A percentile compares a stretch with the other conserved stretches of the same genome.
phyloP scores from a whole-genome alignment of 2,113 vertebrate genomes.

The Sciurus niger region DNA sequence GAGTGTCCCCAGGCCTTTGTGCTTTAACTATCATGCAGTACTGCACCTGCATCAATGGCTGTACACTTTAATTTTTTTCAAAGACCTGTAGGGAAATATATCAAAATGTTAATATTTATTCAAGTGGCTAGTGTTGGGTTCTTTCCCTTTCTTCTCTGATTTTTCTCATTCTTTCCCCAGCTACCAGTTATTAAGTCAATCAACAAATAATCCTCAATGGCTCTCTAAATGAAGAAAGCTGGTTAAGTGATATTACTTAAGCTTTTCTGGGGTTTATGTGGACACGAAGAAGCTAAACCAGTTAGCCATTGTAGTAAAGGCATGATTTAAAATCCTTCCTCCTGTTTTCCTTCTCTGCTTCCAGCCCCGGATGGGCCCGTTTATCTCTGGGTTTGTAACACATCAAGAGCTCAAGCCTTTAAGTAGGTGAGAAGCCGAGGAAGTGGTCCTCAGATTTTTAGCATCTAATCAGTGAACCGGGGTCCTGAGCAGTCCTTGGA shows the following conservation, averaged over 20 bases:
- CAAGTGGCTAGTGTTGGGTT: not conserved
- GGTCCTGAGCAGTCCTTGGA: not conserved
- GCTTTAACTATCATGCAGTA: not conserved
- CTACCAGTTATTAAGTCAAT: not conserved
- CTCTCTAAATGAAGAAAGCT: not conserved
- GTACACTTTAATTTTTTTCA: not conserved
- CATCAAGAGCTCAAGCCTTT: not conserved
- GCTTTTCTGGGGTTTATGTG: not conserved
- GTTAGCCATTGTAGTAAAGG: not conserved
- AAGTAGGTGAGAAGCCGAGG: not conserved
- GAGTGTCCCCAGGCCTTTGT: too few species aligned
- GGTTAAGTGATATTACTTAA: not conserved
- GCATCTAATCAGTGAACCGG: not conserved
- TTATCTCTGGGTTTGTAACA: not conserved
- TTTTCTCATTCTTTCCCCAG: not conserved
- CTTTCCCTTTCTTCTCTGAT: not conserved
- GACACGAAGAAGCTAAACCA: not conserved
- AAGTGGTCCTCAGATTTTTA: not conserved
- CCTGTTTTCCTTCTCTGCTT: not conserved
- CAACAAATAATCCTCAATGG: not conserved
- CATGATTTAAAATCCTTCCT: fast-evolving
- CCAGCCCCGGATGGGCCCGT: fast-evolving
- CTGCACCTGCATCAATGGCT: fast-evolving
- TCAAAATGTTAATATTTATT: not conserved
- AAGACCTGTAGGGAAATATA: not conserved